Base-by-base conservation (phyloP, 2,888 invertebrate species). In the Chymomyza procnemis region DNA sequence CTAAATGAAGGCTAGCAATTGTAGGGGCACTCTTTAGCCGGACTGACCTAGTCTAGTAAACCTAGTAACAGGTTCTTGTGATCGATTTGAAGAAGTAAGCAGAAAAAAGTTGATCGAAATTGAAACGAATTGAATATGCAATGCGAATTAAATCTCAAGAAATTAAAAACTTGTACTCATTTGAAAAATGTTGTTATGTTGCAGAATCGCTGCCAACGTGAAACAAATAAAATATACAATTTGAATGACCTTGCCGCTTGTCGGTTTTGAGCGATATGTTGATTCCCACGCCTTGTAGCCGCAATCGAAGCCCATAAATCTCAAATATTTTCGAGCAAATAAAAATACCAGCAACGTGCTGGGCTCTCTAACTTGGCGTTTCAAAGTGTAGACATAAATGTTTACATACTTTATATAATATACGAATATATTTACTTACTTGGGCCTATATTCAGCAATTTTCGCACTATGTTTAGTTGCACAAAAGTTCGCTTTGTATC, bases 271-370 rank as follows among this genome's bases (percentile, higher is more conserved):
- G 34, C 12, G 0, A 52, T 77, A 71, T 69, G 73, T 58, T 61
- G 71, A 80, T 83, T 83, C 83, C 85, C 83, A 85, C 85, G 85
- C 78, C 78, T 73, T 66, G 79, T 60, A 67, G 72, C 73, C 63
- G 63, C 75, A 71, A 69, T 77, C 76, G 74, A 64, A 71, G 71
- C 66, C 59, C 76, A 85, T 85, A 85, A 78, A 77, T 82, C 73
- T 71, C 3, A 2, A 41, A 41, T 12, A 41, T 41, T 41, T 41
- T 41, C 34, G 12, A 41, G 34, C 12, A 41, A 41, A 21, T 48
- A 50, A 62, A 58, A 56, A 30, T n/a, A 56, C 4, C 26, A 56
- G n/a, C 21, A 56, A 30, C 21, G 26, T n/a, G 21, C 30, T 41
- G 26, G 12, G 21, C 30, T 41, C 48, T 41, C 0, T 19, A 19